These are phyloP conservation scores for Thymelicus sylvestris DNA, from an alignment of 2,888 invertebrate genomes.

Conservation along the genomic window DNA sequence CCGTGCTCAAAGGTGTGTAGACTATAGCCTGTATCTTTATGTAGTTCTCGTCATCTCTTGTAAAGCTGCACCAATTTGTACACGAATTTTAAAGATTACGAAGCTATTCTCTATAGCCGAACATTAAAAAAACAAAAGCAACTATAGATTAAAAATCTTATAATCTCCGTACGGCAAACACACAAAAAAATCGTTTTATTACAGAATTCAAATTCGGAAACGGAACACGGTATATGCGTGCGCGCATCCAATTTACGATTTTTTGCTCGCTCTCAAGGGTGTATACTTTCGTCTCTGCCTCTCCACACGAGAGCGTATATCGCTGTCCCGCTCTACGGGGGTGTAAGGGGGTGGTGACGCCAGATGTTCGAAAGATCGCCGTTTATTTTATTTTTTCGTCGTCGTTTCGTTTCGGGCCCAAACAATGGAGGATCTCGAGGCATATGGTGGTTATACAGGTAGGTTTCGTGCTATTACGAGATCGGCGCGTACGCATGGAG, in stretches of 20 bases:
- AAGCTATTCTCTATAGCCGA: no score
- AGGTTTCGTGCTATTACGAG: constrained; percentile 35
- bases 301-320: constrained; percentile 28
- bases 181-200: constrained; percentile 38
- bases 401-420: constrained; percentile 54
- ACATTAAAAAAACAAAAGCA: background rate
- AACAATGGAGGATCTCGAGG: constrained; percentile 60
- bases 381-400: constrained; percentile 52
- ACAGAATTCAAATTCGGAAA: constrained; percentile 59
- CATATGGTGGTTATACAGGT: constrained; percentile 59
- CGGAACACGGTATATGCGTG: constrained; percentile 59
- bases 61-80: background rate
- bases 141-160: background rate
- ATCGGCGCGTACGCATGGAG: constrained; percentile 1
- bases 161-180: background rate
- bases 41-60: no score
- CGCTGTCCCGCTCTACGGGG: constrained; percentile 54
- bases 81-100: no score
- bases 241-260: constrained; percentile 58
- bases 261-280: constrained; percentile 53
- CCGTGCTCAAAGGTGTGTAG: no score
- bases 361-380: constrained; percentile 61
- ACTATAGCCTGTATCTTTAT: no score
- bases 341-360: constrained; percentile 61
- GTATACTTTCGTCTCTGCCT: constrained; percentile 45